Percentiles rank a stretch among this genome's conserved stretches.
Evolutionary conservation across 2,797 vertebrate genomes (phyloP).

Genomic region (Gouania willdenowi): DNA sequence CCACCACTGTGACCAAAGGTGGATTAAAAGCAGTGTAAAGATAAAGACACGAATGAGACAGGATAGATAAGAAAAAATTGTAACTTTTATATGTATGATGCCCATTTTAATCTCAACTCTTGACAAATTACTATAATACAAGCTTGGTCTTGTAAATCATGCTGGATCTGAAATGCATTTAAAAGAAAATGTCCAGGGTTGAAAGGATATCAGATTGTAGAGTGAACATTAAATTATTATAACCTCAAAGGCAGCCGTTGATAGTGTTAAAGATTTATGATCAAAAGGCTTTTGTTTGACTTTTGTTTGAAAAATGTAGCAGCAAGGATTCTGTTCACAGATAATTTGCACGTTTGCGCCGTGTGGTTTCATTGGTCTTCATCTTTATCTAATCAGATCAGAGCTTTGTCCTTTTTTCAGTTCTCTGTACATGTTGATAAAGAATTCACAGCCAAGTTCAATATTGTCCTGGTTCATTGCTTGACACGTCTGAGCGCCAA

Average conservation of each 20-base stretch:
- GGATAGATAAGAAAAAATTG: too few species aligned
- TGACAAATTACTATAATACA: too few species aligned
- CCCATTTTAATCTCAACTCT: too few species aligned
- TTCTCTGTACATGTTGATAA: slow-evolving; percentile 32
- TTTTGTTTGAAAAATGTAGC: slow-evolving; percentile 12
- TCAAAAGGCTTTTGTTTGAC: slow-evolving; percentile 2
- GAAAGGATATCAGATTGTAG: too few species aligned
- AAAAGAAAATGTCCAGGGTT: too few species aligned
- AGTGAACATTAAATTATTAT: background rate
- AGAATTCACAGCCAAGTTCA: slow-evolving; percentile 43
- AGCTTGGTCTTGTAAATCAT: too few species aligned
- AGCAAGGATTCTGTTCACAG: slow-evolving; percentile 23
- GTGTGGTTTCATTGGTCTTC: slow-evolving; percentile 20
- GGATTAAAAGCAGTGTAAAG: too few species aligned
- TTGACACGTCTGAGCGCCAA: slow-evolving; percentile 33
- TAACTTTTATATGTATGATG: too few species aligned
- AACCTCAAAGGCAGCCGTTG: background rate
- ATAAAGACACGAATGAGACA: too few species aligned
- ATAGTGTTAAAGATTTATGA: slow-evolving; percentile 1
- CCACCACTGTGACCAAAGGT: too few species aligned
- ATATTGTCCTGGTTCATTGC: slow-evolving; percentile 19
- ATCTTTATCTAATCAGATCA: slow-evolving; percentile 40
- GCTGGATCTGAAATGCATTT: too few species aligned
- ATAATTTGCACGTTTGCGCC: background rate
- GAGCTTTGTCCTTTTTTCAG: slow-evolving; percentile 57